Conservation (phyloP, 2,888 invertebrate genomes). For the Epinotia nisella region DNA sequence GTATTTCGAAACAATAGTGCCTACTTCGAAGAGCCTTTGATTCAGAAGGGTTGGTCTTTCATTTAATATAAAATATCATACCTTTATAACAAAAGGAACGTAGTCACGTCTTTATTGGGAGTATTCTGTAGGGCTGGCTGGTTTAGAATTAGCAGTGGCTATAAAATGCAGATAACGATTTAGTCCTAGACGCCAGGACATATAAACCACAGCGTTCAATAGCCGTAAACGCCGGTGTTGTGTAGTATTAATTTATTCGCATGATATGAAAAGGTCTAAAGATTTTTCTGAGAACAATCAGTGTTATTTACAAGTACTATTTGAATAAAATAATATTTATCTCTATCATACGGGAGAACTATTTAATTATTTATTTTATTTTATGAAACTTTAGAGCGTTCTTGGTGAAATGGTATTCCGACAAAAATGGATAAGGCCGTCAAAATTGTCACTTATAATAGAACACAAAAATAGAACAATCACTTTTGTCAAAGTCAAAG, state of each 20-base stretch:
- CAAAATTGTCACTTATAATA: no score
- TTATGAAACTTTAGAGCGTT: no score
- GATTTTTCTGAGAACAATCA: neutral
- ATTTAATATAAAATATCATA: neutral
- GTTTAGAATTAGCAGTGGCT: constrained; percentile 29
- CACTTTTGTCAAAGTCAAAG: no score
- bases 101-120: constrained; percentile 1
- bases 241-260: neutral
- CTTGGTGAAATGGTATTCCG: no score
- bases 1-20: constrained; percentile 40
- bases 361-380: no score
- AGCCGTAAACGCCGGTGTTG: neutral
- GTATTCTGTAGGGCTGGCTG: neutral
- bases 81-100: neutral
- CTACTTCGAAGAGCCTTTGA: constrained; percentile 7
- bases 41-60: neutral
- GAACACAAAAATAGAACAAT: no score
- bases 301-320: no score
- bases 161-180: constrained; percentile 35
- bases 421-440: no score
- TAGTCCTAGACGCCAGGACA: constrained; percentile 11
- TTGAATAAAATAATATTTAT: no score
- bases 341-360: no score
- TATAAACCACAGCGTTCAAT: constrained; percentile 11
- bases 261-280: neutral